Percentiles rank a stretch among this genome's conserved stretches.
phyloP scores from a whole-genome alignment of 2,797 vertebrate genomes.

The Sus cebifrons region DNA sequence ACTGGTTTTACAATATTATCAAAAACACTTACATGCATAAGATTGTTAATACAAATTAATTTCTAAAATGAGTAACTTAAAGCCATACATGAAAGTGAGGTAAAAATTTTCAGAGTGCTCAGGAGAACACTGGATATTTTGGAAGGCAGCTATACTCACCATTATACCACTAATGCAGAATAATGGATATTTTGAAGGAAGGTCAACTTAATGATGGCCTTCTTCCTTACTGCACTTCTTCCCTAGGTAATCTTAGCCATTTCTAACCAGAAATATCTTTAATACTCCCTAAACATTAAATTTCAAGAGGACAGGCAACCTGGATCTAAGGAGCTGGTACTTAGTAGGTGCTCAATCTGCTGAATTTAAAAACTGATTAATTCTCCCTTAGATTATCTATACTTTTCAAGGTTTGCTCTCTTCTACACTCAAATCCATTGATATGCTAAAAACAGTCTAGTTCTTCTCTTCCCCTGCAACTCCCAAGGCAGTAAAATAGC shows the following conservation, averaged over 20 bases:
- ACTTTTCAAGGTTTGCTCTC: neutral
- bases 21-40: conserved; percentile 3
- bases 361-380: neutral
- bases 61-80: neutral
- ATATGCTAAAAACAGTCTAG: neutral
- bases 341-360: neutral
- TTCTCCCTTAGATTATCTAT: neutral
- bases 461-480: neutral
- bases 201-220: neutral
- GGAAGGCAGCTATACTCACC: too few species aligned
- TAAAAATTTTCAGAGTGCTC: neutral
- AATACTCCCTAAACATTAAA: neutral
- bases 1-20: neutral
- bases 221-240: neutral
- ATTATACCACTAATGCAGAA: neutral
- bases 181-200: neutral
- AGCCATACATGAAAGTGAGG: neutral
- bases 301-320: neutral
- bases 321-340: neutral
- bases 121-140: neutral
- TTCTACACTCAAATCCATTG: neutral
- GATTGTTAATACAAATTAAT: conserved; percentile 13
- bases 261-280: neutral
- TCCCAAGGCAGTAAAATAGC: neutral
- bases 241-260: neutral